Base-by-base conservation (phyloP, 1,140 invertebrate species). In the Zaprionus kolodkinae region DNA sequence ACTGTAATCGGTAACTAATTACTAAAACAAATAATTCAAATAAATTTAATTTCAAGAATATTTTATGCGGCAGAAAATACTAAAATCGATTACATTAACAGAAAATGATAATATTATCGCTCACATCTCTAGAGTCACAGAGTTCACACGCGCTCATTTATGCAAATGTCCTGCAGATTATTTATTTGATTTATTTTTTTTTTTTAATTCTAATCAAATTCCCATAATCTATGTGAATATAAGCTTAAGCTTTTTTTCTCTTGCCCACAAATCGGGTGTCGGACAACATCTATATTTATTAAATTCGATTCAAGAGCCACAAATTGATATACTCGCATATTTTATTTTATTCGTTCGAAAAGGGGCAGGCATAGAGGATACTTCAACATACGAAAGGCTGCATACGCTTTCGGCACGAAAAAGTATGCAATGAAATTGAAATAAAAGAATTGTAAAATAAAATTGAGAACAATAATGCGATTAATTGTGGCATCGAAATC, bases 291-390 rank as follows among this genome's bases (percentile, higher is more conserved):
- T n/a, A 50, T 50, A 50, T 48, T 10, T 50, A 50, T 50, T 50
- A 50, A 50, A 50, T 21, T 12, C 11, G 17, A 21, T 50, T 50
- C 25, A 11, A 25, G 21, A 50, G 17, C 21, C 1, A 50, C 45
- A 50, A 50, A 50, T 50, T 50, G 17, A 50, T 50, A 25, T 25
- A 50, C 21, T 25, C 45, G 17, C 17, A 50, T 50, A 50, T 50
- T 50, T 50, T 50, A 50, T 50, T 50, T 12, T 1, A 45, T 45
- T 35, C 10, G 10, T 45, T 35, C 10, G 10, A 35, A 35, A 30
- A 4, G 27, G 0, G 33, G 33, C 38, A 40, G 4, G n/a, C 12
- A 62, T 12, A 21, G 43, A 48, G n/a, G 27, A 36, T 15, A 5
- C 13, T 27, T 21, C 45, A 50, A 10, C 11, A 50, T 50, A 25